Conservation (phyloP, 2,888 invertebrate genomes). For the Tuta absoluta region DNA sequence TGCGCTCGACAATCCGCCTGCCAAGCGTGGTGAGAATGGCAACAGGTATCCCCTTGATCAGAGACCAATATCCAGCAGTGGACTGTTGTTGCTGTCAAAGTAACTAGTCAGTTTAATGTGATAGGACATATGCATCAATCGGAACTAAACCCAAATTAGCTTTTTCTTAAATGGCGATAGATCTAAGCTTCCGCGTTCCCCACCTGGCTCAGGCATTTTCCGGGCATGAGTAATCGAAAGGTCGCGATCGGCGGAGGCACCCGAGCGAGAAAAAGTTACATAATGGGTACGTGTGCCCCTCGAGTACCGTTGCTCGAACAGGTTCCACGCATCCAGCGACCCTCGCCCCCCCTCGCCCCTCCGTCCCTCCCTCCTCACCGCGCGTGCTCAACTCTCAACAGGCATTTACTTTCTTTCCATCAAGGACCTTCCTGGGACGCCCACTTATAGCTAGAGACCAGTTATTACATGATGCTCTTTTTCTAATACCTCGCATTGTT, state of each 20-base stretch:
- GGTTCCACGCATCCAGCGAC: slow-evolving; percentile 62
- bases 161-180: background rate
- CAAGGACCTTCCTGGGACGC: slow-evolving; percentile 69
- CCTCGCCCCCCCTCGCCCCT: slow-evolving; percentile 39
- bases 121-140: no score
- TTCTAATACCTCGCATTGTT: slow-evolving; percentile 8
- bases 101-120: no score
- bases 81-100: no score
- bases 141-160: background rate
- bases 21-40: no score
- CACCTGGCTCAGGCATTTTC: slow-evolving; percentile 10
- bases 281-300: slow-evolving; percentile 74
- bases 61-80: no score
- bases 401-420: slow-evolving; percentile 79
- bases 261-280: slow-evolving; percentile 73
- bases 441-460: slow-evolving; percentile 21
- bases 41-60: no score
- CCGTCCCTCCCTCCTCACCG: slow-evolving; percentile 38
- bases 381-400: slow-evolving; percentile 56
- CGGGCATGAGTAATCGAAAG: slow-evolving; percentile 30
- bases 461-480: background rate
- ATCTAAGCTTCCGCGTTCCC: slow-evolving; percentile 7
- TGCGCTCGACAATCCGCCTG: no score
- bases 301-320: slow-evolving; percentile 76
- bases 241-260: slow-evolving; percentile 41